Conservation (phyloP, 2,888 invertebrate genomes). For the Notodonta ziczac region DNA sequence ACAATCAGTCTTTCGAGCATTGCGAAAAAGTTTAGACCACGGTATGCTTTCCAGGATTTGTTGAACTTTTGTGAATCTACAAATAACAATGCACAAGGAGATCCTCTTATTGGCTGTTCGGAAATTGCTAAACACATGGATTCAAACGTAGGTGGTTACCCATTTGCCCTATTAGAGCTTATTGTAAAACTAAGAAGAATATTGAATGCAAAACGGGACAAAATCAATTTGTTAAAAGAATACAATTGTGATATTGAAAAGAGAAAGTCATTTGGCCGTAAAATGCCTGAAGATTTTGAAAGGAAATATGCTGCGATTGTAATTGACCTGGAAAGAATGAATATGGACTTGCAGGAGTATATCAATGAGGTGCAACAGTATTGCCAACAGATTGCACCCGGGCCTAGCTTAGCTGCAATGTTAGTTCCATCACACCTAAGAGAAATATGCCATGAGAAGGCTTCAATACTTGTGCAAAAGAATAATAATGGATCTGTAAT, state of each 20-base stretch:
- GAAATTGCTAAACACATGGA: constrained; percentile 76
- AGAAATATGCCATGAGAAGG: constrained; percentile 94
- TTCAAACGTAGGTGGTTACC: constrained; percentile 90
- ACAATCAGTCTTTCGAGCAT: constrained; percentile 94
- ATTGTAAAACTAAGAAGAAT: constrained; percentile 95
- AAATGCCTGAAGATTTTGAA: constrained; percentile 94
- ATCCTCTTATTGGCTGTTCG: constrained; percentile 87
- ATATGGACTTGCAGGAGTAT: constrained; percentile 93
- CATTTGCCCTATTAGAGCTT: constrained; percentile 92
- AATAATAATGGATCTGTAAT: constrained; percentile 86
- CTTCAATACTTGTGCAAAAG: constrained; percentile 90
- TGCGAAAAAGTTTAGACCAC: constrained; percentile 91
- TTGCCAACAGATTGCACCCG: constrained; percentile 94
- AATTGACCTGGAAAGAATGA: constrained; percentile 95
- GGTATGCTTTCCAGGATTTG: constrained; percentile 85
- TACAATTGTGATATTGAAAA: constrained; percentile 97
- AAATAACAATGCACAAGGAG: constrained; percentile 82
- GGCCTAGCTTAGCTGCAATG: constrained; percentile 94
- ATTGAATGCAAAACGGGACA: constrained; percentile 91
- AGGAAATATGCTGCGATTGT: constrained; percentile 94
- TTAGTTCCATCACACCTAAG: constrained; percentile 94
- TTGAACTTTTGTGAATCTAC: constrained; percentile 74
- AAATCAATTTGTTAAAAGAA: constrained; percentile 91
- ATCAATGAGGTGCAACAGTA: constrained; percentile 93
- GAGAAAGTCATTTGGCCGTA: constrained; percentile 91